Percentiles rank a stretch among this genome's conserved stretches.
Evolutionary conservation across 2,113 vertebrate species (phyloP).

Genomic region (Alethe castanea): DNA sequence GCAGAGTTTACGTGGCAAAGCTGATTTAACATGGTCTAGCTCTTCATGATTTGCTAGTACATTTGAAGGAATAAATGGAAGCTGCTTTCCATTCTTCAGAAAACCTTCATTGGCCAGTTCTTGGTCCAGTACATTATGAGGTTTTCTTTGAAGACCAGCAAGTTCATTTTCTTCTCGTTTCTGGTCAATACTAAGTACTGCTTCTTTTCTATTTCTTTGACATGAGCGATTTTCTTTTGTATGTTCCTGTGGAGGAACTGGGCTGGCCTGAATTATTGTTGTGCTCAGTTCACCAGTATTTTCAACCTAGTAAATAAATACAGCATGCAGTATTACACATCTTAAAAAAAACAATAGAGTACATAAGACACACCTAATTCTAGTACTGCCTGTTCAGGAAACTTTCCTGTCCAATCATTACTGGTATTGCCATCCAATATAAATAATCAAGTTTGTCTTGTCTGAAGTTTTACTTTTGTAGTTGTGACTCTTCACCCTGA

Average conservation of each 20-base stretch:
- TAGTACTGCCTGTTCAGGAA: neutral
- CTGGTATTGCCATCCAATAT: neutral
- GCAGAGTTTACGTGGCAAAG: neutral
- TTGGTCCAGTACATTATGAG: neutral
- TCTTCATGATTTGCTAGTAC: neutral
- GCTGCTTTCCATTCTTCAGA: neutral
- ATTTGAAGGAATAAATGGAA: neutral
- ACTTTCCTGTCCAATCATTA: neutral
- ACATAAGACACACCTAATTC: neutral
- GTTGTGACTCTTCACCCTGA: neutral
- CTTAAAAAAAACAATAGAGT: neutral
- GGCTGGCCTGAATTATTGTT: conserved; percentile 87
- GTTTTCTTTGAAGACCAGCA: conserved; percentile 51
- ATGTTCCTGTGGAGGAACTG: conserved; percentile 73
- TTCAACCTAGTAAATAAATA: conserved; percentile 72
- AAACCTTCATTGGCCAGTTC: neutral
- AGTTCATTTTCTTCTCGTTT: conserved; percentile 36
- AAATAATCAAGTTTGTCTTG: neutral
- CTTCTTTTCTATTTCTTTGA: conserved; percentile 4
- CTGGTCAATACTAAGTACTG: neutral
- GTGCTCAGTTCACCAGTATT: conserved; percentile 82
- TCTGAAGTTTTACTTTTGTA: neutral
- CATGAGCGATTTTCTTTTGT: neutral
- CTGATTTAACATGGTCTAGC: neutral
- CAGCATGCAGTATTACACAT: neutral